Conservation (phyloP, 2,113 vertebrate genomes). For the Corythaeola cristata region DNA sequence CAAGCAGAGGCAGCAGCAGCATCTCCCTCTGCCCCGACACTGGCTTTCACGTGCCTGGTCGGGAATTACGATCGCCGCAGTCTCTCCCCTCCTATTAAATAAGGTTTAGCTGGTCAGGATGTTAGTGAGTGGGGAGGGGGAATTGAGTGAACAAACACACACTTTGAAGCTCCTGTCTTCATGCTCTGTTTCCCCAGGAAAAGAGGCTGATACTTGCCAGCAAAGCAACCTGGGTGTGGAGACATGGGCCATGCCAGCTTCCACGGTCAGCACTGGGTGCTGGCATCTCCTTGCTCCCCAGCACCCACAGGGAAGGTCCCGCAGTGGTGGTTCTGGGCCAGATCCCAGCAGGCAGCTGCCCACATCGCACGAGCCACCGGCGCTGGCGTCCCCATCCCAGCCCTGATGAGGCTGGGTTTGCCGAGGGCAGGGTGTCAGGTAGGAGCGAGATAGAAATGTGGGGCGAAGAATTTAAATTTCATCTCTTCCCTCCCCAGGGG, state of each 20-base stretch:
- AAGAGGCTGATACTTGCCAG: background rate
- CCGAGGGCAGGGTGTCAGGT: background rate
- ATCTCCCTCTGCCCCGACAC: background rate
- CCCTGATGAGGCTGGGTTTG: background rate
- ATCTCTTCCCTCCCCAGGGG: background rate
- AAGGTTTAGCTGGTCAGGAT: background rate
- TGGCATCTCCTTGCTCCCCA: background rate
- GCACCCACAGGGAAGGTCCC: fast-evolving
- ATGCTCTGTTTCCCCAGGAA: background rate
- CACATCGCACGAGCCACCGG: background rate
- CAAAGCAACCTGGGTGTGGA: background rate
- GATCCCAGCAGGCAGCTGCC: background rate
- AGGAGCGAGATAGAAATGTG: background rate
- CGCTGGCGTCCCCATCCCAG: background rate
- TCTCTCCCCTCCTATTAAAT: background rate
- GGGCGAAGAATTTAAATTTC: background rate
- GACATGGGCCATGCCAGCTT: fast-evolving
- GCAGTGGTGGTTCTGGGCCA: fast-evolving
- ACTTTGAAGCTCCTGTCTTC: background rate
- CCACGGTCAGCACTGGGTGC: fast-evolving
- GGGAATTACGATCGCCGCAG: fast-evolving
- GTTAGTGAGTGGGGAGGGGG: background rate
- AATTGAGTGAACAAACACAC: background rate
- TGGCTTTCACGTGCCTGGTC: background rate
- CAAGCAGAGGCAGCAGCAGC: background rate